These are phyloP conservation scores for Taenioides sp. DNA, from an alignment of 2,797 vertebrate genomes.

Conservation along the genomic window DNA sequence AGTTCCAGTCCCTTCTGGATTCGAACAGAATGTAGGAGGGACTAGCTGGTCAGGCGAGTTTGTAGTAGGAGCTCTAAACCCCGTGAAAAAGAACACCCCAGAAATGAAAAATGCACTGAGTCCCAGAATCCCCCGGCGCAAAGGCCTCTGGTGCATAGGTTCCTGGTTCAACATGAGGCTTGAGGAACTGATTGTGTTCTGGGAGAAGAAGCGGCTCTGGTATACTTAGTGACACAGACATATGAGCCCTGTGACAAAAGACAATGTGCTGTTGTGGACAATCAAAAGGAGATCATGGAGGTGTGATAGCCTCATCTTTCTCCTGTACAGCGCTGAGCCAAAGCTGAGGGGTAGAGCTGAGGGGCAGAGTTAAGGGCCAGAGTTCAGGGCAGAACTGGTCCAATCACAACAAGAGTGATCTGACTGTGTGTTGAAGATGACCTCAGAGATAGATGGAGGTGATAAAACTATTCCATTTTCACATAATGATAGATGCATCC, in stretches of 20 bases:
- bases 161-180: conserved; percentile 28
- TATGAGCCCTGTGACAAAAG: conserved; percentile 5
- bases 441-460: conserved; percentile 42
- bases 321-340: conserved; percentile 7
- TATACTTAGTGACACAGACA: conserved; percentile 41
- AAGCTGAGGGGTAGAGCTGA: conserved; percentile 21
- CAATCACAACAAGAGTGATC: conserved; percentile 30
- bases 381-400: conserved; percentile 11
- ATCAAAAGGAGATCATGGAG: conserved; percentile 24
- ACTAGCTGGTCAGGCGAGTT: no score
- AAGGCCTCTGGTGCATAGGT: not conserved
- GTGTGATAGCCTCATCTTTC: conserved; percentile 27
- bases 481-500: conserved; percentile 39
- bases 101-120: conserved; percentile 2
- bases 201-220: conserved; percentile 32
- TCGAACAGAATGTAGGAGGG: no score
- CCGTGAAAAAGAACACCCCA: conserved; percentile 22
- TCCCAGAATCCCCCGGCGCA: not conserved
- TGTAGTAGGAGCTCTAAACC: not conserved
- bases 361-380: conserved; percentile 13
- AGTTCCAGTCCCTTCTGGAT: no score
- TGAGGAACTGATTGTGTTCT: conserved; percentile 37
- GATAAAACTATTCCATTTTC: conserved; percentile 17
- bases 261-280: no score
- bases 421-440: conserved; percentile 32